These are phyloP conservation scores for Candidula unifasciata DNA, from an alignment of 2,888 invertebrate species.

Conservation along the genomic window DNA sequence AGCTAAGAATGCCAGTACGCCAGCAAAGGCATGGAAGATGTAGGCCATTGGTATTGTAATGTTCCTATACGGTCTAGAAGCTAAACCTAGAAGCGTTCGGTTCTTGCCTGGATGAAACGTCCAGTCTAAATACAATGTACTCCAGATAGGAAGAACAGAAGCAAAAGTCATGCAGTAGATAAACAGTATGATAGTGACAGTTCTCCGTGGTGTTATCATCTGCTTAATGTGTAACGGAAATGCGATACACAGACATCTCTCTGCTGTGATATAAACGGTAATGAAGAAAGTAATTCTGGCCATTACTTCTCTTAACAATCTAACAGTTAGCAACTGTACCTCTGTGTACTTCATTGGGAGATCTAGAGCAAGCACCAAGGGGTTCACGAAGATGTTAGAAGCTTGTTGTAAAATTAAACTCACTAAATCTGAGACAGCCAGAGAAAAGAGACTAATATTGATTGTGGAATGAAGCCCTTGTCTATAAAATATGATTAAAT, in stretches of 20 bases:
- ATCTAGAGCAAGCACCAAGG: not conserved
- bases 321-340: not conserved
- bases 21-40: not conserved
- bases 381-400: not conserved
- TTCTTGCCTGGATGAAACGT: not conserved
- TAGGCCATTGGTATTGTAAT: not conserved
- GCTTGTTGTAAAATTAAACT: not conserved
- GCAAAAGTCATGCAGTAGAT: not conserved
- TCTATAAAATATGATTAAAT: slow-evolving; percentile 11
- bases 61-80: not conserved
- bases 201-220: not conserved
- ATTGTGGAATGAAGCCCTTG: slow-evolving; percentile 1
- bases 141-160: not conserved
- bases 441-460: slow-evolving; percentile 18
- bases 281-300: not conserved
- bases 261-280: slow-evolving; percentile 9
- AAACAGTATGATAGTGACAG: not conserved
- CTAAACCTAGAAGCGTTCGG: not conserved
- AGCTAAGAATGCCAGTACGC: not conserved
- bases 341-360: not conserved
- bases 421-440: not conserved
- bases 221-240: not conserved
- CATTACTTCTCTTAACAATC: not conserved
- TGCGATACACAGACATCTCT: slow-evolving; percentile 26
- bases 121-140: not conserved